These are phyloP conservation scores for Ardeotis arabs DNA, from an alignment of 2,113 vertebrate genomes.

Conservation along the genomic window DNA sequence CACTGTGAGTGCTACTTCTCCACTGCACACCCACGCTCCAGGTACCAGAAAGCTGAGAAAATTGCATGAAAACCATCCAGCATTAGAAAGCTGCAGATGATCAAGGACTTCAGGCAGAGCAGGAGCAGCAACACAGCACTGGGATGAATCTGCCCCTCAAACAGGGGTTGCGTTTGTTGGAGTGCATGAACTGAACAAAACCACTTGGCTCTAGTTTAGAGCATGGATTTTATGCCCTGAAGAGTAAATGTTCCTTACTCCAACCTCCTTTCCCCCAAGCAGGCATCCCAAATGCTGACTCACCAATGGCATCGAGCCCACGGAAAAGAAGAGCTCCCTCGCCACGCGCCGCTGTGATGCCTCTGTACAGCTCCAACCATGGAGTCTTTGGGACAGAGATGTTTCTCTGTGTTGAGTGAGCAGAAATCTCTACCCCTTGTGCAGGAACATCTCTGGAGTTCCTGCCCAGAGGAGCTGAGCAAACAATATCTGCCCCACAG, in stretches of 20 bases:
- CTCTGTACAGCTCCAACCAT: neutral
- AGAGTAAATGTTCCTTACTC: neutral
- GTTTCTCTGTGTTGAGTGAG: fast-evolving
- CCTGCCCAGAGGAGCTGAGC: neutral
- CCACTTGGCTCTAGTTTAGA: neutral
- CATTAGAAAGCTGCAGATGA: neutral
- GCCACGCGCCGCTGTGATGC: fast-evolving
- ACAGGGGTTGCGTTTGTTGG: neutral
- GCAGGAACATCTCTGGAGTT: neutral
- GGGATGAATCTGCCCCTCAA: neutral
- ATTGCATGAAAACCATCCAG: neutral
- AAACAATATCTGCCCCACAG: fast-evolving
- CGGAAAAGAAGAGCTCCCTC: neutral
- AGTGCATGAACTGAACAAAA: neutral
- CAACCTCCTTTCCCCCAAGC: neutral
- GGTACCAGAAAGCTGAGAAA: neutral
- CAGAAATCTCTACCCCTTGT: fast-evolving
- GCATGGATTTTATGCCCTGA: neutral
- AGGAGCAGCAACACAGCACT: neutral
- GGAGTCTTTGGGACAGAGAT: neutral
- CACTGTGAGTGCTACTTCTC: fast-evolving
- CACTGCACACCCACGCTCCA: neutral
- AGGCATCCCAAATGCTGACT: neutral
- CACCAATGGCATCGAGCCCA: neutral
- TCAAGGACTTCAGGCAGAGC: neutral